Conservation (phyloP, 2,888 invertebrate species). For the Glyphotaelius pellucidus region DNA sequence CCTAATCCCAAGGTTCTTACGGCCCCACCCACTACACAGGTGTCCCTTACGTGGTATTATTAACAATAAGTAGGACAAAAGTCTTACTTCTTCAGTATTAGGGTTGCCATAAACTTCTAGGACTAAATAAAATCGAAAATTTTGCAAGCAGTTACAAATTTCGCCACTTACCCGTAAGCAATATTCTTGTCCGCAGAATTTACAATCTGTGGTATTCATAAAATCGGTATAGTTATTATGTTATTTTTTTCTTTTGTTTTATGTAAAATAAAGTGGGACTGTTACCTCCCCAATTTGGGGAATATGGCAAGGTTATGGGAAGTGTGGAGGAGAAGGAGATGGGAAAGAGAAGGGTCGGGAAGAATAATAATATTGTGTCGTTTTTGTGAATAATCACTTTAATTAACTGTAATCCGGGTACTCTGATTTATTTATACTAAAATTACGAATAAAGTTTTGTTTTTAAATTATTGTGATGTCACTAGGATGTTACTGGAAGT, state of each 20-base stretch:
- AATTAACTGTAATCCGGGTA: no score
- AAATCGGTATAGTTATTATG: neutral
- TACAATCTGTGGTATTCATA: neutral
- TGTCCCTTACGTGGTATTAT: conserved; percentile 8
- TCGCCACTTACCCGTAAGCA: neutral
- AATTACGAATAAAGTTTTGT: no score
- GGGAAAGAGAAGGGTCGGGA: no score
- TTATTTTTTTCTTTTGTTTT: neutral
- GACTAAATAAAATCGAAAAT: neutral
- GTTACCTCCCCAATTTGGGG: neutral
- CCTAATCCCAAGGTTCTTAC: conserved; percentile 3
- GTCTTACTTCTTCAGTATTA: neutral
- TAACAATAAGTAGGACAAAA: conserved; percentile 31
- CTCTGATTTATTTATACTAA: no score
- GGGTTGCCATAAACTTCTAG: conserved; percentile 14
- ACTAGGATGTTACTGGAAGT: neutral
- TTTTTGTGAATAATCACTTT: no score
- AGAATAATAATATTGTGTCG: no score
- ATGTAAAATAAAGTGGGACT: neutral
- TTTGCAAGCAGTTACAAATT: neutral
- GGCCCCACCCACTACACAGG: neutral
- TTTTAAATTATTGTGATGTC: no score
- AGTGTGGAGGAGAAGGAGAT: no score
- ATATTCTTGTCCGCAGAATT: neutral
- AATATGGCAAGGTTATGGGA: neutral